These are phyloP conservation scores for Chondrosia reniformis DNA, from an alignment of 37 sponge, comb jelly and placozoan genomes.

Conservation along the genomic window DNA sequence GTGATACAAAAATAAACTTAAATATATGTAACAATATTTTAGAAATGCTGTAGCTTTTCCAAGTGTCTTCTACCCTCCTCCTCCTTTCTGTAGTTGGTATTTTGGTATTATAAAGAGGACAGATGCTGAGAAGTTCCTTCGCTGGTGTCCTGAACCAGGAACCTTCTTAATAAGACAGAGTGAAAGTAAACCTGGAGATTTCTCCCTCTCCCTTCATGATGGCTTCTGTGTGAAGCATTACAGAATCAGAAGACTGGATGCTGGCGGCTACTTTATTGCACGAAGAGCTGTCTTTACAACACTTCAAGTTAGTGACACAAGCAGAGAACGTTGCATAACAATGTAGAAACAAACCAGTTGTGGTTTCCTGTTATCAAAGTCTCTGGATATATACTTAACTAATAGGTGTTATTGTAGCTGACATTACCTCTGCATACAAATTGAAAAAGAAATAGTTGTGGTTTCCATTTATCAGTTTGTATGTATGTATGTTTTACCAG, in stretches of 20 bases:
- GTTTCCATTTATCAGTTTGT: too few species aligned
- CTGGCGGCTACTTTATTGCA: conserved; percentile 94
- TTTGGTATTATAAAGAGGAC: conserved; percentile 50
- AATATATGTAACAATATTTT: neutral
- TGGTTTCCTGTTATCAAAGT: too few species aligned
- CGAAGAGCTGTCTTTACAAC: conserved; percentile 81
- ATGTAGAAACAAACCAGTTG: too few species aligned
- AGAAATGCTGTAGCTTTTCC: neutral
- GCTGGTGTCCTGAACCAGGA: conserved; percentile 18
- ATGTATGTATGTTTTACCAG: too few species aligned
- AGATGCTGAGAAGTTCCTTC: conserved; percentile 51
- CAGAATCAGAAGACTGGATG: conserved; percentile 14
- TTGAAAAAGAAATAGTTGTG: too few species aligned
- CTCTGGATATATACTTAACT: too few species aligned
- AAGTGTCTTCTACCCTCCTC: neutral
- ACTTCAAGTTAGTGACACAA: too few species aligned
- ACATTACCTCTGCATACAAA: too few species aligned
- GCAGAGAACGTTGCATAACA: too few species aligned
- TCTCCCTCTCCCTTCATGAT: conserved; percentile 52
- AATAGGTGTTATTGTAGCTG: too few species aligned
- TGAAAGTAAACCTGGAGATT: conserved; percentile 94
- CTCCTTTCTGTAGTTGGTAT: conserved; percentile 45
- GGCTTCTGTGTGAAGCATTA: conserved; percentile 29
- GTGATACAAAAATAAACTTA: too few species aligned
- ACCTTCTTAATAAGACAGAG: conserved; percentile 74